These are phyloP conservation scores for Poeciliopsis turrubarensis DNA, from an alignment of 2,113 vertebrate genomes.

Conservation along the genomic window DNA sequence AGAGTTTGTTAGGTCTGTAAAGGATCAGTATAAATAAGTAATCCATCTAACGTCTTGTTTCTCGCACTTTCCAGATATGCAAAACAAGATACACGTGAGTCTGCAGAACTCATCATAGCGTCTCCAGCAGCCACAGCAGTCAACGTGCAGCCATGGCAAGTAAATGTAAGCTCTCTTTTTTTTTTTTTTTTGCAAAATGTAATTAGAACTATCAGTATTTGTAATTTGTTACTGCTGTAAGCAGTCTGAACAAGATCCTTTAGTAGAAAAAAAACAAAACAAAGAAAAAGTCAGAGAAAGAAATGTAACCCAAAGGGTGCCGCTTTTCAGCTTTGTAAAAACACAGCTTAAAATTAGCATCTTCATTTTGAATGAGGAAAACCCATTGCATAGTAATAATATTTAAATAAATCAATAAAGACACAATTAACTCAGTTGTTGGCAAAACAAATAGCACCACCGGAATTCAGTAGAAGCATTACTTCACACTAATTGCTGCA, in stretches of 20 bases:
- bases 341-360: constrained; percentile 12
- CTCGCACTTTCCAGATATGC: constrained; percentile 56
- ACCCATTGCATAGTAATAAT: constrained; percentile 6
- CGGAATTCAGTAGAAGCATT: constrained; percentile 31
- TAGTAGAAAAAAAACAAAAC: constrained; percentile 13
- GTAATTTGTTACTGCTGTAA: not conserved
- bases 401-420: constrained; percentile 47
- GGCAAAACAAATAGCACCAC: constrained; percentile 42
- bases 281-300: not conserved
- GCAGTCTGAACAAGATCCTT: constrained; percentile 53
- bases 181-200: constrained; percentile 16
- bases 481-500: constrained; percentile 29
- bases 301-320: not conserved
- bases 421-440: constrained; percentile 53
- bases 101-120: constrained; percentile 54
- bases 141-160: constrained; percentile 72
- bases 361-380: constrained; percentile 19
- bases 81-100: constrained; percentile 73
- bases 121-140: constrained; percentile 68
- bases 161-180: constrained; percentile 44
- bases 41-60: constrained; percentile 43
- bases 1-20: not conserved
- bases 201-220: constrained; percentile 23
- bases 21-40: constrained; percentile 10
- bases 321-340: constrained; percentile 17